Evolutionary conservation across 2,888 invertebrate species (phyloP).

Genomic region (Drosophila testacea): DNA sequence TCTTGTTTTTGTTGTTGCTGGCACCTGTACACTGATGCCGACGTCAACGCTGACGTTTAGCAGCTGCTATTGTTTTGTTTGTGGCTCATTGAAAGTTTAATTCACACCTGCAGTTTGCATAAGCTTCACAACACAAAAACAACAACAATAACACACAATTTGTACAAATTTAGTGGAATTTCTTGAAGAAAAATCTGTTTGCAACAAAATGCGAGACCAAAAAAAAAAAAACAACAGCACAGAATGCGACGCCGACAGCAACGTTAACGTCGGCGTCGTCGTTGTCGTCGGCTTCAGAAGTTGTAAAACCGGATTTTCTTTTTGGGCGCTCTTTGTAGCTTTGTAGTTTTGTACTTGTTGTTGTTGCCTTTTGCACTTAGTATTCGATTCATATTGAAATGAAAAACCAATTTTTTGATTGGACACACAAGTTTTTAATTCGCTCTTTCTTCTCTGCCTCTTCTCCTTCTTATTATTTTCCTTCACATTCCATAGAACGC

Average conservation of each 20-base stretch:
- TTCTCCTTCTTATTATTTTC: slow-evolving; percentile 27
- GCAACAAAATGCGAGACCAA: slow-evolving; percentile 35
- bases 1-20: slow-evolving; percentile 24
- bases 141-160: slow-evolving; percentile 21
- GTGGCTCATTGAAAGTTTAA: slow-evolving; percentile 53
- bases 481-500: slow-evolving; percentile 64
- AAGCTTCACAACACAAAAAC: slow-evolving; percentile 5
- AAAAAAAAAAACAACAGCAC: slow-evolving; percentile 3
- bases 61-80: slow-evolving; percentile 49
- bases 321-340: slow-evolving; percentile 65
- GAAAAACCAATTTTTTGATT: slow-evolving; percentile 57
- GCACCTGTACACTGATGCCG: slow-evolving; percentile 50
- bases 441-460: slow-evolving; percentile 22
- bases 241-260: slow-evolving; percentile 26
- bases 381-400: slow-evolving; percentile 60
- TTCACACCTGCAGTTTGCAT: slow-evolving; percentile 61
- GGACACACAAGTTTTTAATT: slow-evolving; percentile 31
- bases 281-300: slow-evolving; percentile 51
- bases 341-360: slow-evolving; percentile 39
- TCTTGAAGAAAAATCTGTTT: slow-evolving; percentile 31
- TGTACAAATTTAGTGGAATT: slow-evolving; percentile 49
- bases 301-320: slow-evolving; percentile 82
- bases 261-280: slow-evolving; percentile 27
- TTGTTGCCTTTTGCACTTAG: slow-evolving; percentile 77
- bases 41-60: slow-evolving; percentile 56